Base-by-base conservation (phyloP, 1,140 invertebrate species). In the Teleogryllus occipitalis region DNA sequence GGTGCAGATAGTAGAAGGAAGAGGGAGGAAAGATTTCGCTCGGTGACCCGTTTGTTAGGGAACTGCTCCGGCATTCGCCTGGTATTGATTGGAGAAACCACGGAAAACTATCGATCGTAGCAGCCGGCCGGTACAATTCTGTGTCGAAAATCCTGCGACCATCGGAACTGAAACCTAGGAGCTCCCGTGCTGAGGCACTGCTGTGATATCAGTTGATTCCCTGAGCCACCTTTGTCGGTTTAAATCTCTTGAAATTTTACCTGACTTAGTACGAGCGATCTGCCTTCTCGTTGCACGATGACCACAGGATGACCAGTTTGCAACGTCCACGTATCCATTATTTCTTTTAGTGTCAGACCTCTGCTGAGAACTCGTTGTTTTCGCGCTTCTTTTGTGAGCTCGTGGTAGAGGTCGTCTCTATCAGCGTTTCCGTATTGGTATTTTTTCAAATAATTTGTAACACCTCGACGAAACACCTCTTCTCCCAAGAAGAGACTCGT, bases 401-500 rank as follows among this genome's bases (percentile, higher is more conserved):
- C 89, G 15, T 86, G 82, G 94, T 94, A 97, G 0, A 98, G 87
- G 85, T 97, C 93, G 83, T 96, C 92, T 86, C 96, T 94, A 79
- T 91, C 91, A 1, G 95, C 95, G 84, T 92, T 93, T 4, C 85
- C 82, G 82, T 91, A 93, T 46, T 89, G 88, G 81, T 91, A 89
- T 82, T 90, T 89, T 47, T 88, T 87, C 22, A 93, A 84, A 85
- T 94, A 94, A 77, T 90, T 90, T 80, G 85, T 89, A 7, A 97
- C 86, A 48, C 94, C 95, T 77, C 83, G 84, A 77, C 86, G 86
- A 82, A 92, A 96, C 6, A 92, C 91, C 7, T 91, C 87, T 74
- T 95, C 90, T 0, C 94, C 93, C 7, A 98, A 86, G 86, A 97
- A 96, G 84, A 92, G 88, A 80, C 92, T 90, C 93, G 97, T 96